phyloP scores from a whole-genome alignment of 2,797 vertebrate species.

The Anisognathus igniventris region DNA sequence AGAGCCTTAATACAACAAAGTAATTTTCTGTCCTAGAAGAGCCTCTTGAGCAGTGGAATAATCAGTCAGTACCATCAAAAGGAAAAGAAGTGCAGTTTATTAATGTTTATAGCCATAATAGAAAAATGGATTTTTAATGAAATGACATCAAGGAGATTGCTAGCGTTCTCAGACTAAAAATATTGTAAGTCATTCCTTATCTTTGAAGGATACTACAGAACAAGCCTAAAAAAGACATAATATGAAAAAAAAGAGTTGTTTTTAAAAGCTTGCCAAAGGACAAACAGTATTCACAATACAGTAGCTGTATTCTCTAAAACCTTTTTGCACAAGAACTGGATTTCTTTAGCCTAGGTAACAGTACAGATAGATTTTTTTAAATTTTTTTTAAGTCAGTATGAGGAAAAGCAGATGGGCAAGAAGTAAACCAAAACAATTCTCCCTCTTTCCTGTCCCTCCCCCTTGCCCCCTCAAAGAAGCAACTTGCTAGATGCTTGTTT shows the following conservation, averaged over 20 bases:
- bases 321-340: not conserved
- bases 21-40: not conserved
- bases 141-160: not conserved
- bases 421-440: not conserved
- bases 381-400: not conserved
- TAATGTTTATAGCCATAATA: not conserved
- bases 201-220: not conserved
- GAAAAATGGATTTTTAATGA: not conserved
- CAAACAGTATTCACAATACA: not conserved
- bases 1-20: not conserved
- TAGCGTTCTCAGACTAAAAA: not conserved
- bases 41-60: not conserved
- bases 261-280: not conserved
- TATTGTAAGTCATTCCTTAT: not conserved
- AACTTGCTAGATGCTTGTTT: not conserved
- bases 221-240: not conserved
- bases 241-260: not conserved
- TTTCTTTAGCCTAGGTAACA: not conserved
- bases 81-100: not conserved
- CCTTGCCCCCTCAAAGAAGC: not conserved
- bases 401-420: not conserved
- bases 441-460: not conserved
- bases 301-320: not conserved
- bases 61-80: not conserved
- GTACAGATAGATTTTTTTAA: not conserved